Percentiles rank a stretch among this genome's conserved stretches.
Evolutionary conservation across 2,113 vertebrate species (phyloP).

Genomic region (Cyphomyrus discorhynchus): DNA sequence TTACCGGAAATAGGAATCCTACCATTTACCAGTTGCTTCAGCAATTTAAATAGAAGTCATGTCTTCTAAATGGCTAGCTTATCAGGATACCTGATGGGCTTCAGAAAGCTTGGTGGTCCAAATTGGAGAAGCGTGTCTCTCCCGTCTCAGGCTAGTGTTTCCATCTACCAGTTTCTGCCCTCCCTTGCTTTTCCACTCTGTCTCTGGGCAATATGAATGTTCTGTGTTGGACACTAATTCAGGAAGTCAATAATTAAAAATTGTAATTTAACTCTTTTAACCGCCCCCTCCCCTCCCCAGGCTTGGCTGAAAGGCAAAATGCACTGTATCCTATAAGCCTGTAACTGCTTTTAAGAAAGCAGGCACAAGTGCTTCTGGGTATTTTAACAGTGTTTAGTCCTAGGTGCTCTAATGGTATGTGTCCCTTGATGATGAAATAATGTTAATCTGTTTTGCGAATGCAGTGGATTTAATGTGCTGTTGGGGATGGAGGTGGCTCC

Average conservation of each 20-base stretch:
- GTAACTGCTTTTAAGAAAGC: neutral
- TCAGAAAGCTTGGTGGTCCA: neutral
- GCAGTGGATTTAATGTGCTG: neutral
- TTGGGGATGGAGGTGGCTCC: neutral
- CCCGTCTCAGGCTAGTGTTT: neutral
- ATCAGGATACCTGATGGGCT: neutral
- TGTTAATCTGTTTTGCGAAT: neutral
- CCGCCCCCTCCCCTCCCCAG: neutral
- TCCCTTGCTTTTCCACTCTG: neutral
- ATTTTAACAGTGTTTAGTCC: neutral
- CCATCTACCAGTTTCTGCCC: neutral
- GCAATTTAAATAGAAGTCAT: neutral
- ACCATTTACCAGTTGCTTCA: neutral
- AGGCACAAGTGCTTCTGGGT: neutral
- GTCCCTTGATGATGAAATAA: neutral
- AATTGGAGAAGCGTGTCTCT: neutral
- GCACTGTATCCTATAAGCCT: neutral
- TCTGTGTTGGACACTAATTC: neutral
- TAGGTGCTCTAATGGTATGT: neutral
- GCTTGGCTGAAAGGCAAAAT: neutral
- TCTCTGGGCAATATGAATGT: neutral
- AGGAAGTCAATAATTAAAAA: neutral
- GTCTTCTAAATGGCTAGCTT: neutral
- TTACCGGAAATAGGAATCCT: neutral
- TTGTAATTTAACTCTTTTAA: neutral